Evolutionary conservation across 1,140 invertebrate genomes (phyloP).

Genomic region (Polypedilum vanderplanki): DNA sequence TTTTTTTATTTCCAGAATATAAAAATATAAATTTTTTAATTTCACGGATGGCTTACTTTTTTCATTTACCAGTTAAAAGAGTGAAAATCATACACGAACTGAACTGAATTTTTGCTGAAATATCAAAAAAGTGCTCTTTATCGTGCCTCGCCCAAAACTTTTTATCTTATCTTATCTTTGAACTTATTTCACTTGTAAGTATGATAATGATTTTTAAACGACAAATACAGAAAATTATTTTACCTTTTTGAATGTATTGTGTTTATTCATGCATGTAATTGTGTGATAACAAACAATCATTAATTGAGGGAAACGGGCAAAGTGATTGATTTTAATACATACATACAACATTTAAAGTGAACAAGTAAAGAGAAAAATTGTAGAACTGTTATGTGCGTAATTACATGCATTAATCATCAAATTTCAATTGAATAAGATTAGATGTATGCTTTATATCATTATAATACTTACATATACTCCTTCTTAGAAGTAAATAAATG

Average conservation of each 20-base stretch:
- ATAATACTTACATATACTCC: no score
- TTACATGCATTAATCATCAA: conserved; percentile 4
- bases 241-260: no score
- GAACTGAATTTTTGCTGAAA: not conserved
- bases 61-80: not conserved
- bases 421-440: not conserved
- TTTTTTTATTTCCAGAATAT: not conserved
- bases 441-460: not conserved
- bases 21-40: no score
- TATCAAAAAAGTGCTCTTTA: conserved; percentile 16
- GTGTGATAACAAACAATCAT: not conserved
- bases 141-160: conserved; percentile 14
- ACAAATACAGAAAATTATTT: not conserved
- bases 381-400: not conserved
- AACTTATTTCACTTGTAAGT: conserved; percentile 6
- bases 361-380: not conserved
- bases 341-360: not conserved
- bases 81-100: not conserved
- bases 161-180: conserved; percentile 16
- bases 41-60: no score
- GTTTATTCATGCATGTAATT: not conserved
- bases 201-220: not conserved
- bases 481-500: no score
- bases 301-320: not conserved
- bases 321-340: not conserved